phyloP scores from a whole-genome alignment of 30 jellyfish, hydroid and myxozoan species.

The Turritopsis rubra region DNA sequence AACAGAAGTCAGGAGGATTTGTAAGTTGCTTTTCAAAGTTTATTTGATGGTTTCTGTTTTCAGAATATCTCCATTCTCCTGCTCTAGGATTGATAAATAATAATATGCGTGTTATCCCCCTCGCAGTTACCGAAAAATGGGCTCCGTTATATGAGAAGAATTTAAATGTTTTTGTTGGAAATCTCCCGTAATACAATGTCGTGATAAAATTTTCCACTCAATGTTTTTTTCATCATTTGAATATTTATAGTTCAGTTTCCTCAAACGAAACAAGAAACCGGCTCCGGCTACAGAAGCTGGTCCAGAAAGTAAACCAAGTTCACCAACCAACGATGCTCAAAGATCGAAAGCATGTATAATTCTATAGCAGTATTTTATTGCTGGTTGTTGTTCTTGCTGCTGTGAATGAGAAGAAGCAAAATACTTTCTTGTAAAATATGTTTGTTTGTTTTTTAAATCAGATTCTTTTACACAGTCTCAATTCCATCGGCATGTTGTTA shows the following conservation, averaged over 20 bases:
- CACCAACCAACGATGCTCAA: background rate
- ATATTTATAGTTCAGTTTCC: background rate
- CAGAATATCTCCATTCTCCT: too few species aligned
- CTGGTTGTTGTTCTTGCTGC: background rate
- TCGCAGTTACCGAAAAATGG: too few species aligned
- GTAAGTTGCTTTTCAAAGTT: background rate
- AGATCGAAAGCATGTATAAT: constrained; percentile 8
- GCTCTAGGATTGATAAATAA: too few species aligned
- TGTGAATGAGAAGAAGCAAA: background rate
- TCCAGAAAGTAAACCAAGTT: background rate
- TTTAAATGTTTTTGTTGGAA: too few species aligned
- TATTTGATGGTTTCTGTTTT: too few species aligned
- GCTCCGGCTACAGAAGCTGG: constrained; percentile 5
- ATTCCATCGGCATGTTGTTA: background rate
- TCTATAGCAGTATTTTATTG: background rate
- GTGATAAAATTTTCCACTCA: too few species aligned
- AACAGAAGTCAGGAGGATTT: background rate
- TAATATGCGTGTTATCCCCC: too few species aligned
- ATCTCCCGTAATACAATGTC: too few species aligned
- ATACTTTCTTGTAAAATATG: background rate
- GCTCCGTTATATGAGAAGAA: too few species aligned
- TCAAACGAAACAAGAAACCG: constrained; percentile 1
- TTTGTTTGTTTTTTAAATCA: too few species aligned
- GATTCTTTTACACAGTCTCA: background rate
- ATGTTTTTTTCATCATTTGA: background rate